Percentiles rank a stretch among this genome's conserved stretches.
These are phyloP conservation scores for Drosophila lacicola DNA, from an alignment of 2,888 invertebrate genomes.

Conservation along the genomic window DNA sequence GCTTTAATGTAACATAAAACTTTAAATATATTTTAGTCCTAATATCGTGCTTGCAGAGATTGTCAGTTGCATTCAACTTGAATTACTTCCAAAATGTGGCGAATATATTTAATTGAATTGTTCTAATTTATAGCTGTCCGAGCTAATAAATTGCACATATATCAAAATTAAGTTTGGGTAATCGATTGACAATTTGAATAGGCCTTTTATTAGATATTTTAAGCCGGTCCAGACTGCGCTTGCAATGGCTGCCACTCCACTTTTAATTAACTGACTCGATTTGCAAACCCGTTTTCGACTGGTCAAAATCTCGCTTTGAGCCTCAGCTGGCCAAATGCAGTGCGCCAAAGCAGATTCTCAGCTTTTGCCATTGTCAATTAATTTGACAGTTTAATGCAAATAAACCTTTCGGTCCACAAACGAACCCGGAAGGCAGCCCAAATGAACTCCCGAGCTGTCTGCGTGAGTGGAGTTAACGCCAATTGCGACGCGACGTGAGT, in stretches of 20 bases:
- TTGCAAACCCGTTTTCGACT: constrained; percentile 4
- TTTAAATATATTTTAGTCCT: not conserved
- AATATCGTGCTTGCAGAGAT: too few relatives aligned
- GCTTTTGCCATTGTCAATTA: constrained; percentile 58
- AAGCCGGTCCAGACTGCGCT: constrained; percentile 3
- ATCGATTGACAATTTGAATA: constrained; percentile 7
- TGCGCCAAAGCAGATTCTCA: constrained; percentile 22
- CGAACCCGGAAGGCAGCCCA: constrained; percentile 9
- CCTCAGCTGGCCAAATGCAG: constrained; percentile 24
- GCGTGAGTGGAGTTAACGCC: constrained; percentile 32
- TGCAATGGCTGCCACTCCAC: constrained; percentile 2
- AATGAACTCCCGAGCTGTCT: constrained; percentile 28
- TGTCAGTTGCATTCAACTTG: too few relatives aligned
- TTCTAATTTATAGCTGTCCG: not conserved
- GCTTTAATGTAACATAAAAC: not conserved
- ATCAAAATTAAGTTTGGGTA: not conserved
- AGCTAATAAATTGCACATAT: constrained; percentile 5
- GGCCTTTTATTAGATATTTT: not conserved
- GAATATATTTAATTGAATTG: too few relatives aligned
- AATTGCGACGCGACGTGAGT: constrained; percentile 53
- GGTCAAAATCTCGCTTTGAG: constrained; percentile 5
- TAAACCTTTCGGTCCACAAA: constrained; percentile 44
- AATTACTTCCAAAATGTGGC: too few relatives aligned
- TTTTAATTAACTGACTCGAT: constrained; percentile 49
- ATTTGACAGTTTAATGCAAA: constrained; percentile 70